Base-by-base conservation (phyloP, 1,140 invertebrate genomes). In the Chironomus tepperi region DNA sequence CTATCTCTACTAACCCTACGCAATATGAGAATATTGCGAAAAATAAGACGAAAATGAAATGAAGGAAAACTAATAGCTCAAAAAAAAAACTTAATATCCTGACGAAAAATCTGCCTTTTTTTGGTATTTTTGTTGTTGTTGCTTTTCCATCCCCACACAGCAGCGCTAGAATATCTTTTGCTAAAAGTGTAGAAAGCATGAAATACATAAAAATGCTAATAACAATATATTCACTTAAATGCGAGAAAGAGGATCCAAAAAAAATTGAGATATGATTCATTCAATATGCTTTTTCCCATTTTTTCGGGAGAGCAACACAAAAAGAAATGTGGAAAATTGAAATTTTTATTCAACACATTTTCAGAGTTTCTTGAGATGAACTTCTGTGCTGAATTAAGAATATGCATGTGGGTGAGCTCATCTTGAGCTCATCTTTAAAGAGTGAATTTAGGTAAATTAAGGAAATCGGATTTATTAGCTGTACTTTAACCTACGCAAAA, bases 1-100 rank as follows among this genome's bases (percentile, higher is more conserved):
- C n/a, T n/a, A n/a, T 15, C 15, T 15, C 12, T 5, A 57, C 47
- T n/a, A 57, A 57, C 47, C 47, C 47, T 15, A 57, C 47, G 47
- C 47, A 57, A 57, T 34, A 34, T 34, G 5, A 34, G 24, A 34
- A 34, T 2, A 34, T 34, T 34, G 24, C 24, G 43, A 47, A 47
- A 15, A 47, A 47, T 12, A 15, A 57, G 47, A 57, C 47, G n/a
- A 15, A 15, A 47, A 57, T n/a, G n/a, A n/a, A n/a, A n/a, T n/a
- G n/a, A n/a, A n/a, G n/a, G n/a, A 70, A 70, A 70, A 70, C 65
- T 70, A 70, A 70, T 70, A 70, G 65, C 65, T 70, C 65, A 70
- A 70, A 57, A 34, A 70, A 57, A 34, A 57, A 70, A 70, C 65
- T 70, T 70, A 70, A 70, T 70, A 70, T 70, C 65, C 65, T 70